A percentile compares a stretch with the other conserved stretches of the same genome.
Conservation (phyloP, 2,113 vertebrate genomes). For the Petaurus breviceps region DNA sequence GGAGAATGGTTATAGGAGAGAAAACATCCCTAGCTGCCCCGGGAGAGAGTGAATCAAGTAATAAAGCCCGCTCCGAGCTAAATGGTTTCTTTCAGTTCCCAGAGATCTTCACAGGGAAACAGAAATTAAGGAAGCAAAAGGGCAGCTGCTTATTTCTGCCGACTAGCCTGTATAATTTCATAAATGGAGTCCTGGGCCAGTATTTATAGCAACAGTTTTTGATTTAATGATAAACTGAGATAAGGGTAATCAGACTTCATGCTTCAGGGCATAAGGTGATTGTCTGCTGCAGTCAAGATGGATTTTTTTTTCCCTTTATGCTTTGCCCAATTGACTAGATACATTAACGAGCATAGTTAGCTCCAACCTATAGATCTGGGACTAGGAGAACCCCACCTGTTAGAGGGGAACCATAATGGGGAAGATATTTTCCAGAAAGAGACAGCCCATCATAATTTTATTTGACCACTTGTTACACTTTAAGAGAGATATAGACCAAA, state of each 20-base stretch:
- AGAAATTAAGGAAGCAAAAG: conserved; percentile 78
- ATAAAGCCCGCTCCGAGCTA: conserved; percentile 58
- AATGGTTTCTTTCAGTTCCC: conserved; percentile 70
- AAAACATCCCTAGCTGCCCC: conserved; percentile 66
- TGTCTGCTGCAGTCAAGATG: conserved; percentile 75
- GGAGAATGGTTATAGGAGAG: conserved; percentile 13
- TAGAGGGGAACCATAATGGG: background rate
- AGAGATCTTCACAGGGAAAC: conserved; percentile 64
- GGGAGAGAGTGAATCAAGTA: conserved; percentile 57
- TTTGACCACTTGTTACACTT: background rate
- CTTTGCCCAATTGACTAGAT: conserved; percentile 71
- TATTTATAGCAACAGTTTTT: conserved; percentile 78
- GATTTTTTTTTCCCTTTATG: conserved; percentile 56
- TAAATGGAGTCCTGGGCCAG: conserved; percentile 68
- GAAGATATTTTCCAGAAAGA: background rate
- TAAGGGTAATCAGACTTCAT: conserved; percentile 82
- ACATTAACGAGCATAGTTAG: conserved; percentile 63
- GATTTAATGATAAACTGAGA: conserved; percentile 81
- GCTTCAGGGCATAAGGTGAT: conserved; percentile 82
- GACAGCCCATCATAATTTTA: background rate
- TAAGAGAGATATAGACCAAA: background rate
- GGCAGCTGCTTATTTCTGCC: conserved; percentile 70
- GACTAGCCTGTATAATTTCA: conserved; percentile 76
- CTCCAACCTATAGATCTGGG: background rate
- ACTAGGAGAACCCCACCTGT: background rate